These are phyloP conservation scores for Oscheius sp. DNA, from an alignment of 2,888 invertebrate genomes.

Conservation along the genomic window DNA sequence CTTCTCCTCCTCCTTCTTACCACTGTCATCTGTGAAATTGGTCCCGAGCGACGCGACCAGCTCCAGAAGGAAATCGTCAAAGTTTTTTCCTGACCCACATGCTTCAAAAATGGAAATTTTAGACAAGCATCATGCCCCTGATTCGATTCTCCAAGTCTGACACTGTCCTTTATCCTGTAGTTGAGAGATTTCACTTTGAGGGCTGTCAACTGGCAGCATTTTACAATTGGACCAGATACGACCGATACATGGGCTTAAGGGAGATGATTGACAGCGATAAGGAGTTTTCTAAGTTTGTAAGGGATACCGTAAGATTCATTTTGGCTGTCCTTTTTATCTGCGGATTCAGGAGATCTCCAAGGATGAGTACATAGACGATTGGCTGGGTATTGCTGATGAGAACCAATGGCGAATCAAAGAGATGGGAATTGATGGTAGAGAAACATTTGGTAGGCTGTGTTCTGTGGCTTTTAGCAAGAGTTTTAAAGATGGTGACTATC, in stretches of 20 bases:
- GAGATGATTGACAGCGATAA: conserved; percentile 3
- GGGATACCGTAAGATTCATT: background rate
- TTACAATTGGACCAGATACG: background rate
- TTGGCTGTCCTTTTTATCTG: background rate
- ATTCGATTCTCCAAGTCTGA: background rate
- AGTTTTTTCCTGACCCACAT: background rate
- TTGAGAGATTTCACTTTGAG: background rate
- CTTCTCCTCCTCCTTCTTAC: too few species aligned
- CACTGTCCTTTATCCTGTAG: background rate
- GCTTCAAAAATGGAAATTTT: background rate
- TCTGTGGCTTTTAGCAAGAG: background rate
- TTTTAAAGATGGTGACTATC: background rate
- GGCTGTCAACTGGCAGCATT: background rate
- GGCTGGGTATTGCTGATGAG: background rate
- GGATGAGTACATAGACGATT: background rate
- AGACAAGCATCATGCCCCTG: background rate
- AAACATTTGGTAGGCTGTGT: background rate
- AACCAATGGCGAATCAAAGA: background rate
- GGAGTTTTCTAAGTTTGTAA: background rate
- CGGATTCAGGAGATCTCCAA: background rate
- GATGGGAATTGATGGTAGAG: background rate
- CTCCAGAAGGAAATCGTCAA: background rate
- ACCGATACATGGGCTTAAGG: background rate
- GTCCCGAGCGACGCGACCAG: background rate
- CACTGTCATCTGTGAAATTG: background rate